Evolutionary conservation across 1,140 invertebrate genomes (phyloP), one percentile per base, ranked within the genome.

Genomic region (Cecropterus lyciades): DNA sequence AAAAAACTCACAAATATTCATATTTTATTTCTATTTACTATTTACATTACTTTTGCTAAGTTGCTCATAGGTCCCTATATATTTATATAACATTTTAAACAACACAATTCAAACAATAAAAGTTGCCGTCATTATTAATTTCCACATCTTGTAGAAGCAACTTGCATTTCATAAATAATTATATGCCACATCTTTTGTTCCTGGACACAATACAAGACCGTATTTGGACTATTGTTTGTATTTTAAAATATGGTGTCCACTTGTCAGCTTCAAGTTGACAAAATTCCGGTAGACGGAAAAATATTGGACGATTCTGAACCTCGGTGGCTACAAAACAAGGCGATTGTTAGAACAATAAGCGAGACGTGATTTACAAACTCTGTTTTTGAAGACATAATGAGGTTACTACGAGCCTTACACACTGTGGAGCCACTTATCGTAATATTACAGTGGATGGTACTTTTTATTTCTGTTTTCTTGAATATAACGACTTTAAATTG

Each of bases 171-270:
- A 73, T 73, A 69, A 65, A 66, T 65, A 69, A 71, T 71, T 65
- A 67, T 49, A 16, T 55, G 51, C 60, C 27, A 67, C 33, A 30
- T 55, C 15, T 46, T 65, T 72, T 72, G 70, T 68, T 43, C 40
- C 17, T 65, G 46, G 15, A 45, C 51, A 70, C 62, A 65, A 69
- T 59, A 27, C 45, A 37, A 15, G 59, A 40, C 42, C 37, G 57
- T 62, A 59, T 64, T 64, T 71, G 20, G 27, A 24, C 53, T 60
- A 64, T 76, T 76, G 56, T 73, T 64, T 76, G 24, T 70, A 63
- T 37, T 51, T 68, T 71, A 65, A 79, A 72, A 75, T 72, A 79
- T 70, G 65, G 60, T 52, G 43, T 67, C 48, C 68, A 65, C 69
- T 73, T 72, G 73, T 75, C 70, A 75, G 52, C 40, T 70, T 73